A percentile compares a stretch with the other conserved stretches of the same genome.
These are phyloP conservation scores for Pollenia labialis DNA, from an alignment of 2,888 invertebrate genomes.

Conservation along the genomic window DNA sequence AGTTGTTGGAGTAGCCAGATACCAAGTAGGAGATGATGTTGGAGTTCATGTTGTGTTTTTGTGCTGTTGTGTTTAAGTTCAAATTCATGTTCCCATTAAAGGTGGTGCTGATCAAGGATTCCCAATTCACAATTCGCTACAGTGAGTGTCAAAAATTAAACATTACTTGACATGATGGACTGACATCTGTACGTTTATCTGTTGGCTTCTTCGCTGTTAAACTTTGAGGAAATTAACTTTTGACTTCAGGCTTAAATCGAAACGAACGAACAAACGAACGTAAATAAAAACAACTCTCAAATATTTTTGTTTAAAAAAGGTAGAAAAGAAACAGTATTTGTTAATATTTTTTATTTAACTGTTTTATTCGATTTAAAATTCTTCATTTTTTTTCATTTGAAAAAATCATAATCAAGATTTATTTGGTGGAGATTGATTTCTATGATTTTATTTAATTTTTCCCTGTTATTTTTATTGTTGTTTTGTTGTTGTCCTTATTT, in stretches of 20 bases:
- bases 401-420: conserved; percentile 71
- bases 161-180: conserved; percentile 65
- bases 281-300: background rate
- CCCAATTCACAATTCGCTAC: conserved; percentile 48
- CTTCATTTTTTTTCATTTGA: conserved; percentile 44
- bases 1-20: background rate
- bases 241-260: conserved; percentile 57
- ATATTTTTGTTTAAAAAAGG: background rate
- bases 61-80: conserved; percentile 55
- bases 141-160: conserved; percentile 68
- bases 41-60: conserved; percentile 12
- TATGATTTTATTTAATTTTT: conserved; percentile 63
- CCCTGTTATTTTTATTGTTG: conserved; percentile 24
- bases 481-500: conserved; percentile 62
- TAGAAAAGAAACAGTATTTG: conserved; percentile 3
- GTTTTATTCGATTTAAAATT: conserved; percentile 42
- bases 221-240: conserved; percentile 67
- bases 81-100: conserved; percentile 66
- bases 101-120: conserved; percentile 65
- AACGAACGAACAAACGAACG: background rate
- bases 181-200: conserved; percentile 48
- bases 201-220: conserved; percentile 6
- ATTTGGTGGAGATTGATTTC: conserved; percentile 72
- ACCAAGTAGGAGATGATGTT: background rate
- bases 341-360: conserved; percentile 61